Evolutionary conservation across 1,140 invertebrate species (phyloP).

Genomic region (Drosophila bocki): DNA sequence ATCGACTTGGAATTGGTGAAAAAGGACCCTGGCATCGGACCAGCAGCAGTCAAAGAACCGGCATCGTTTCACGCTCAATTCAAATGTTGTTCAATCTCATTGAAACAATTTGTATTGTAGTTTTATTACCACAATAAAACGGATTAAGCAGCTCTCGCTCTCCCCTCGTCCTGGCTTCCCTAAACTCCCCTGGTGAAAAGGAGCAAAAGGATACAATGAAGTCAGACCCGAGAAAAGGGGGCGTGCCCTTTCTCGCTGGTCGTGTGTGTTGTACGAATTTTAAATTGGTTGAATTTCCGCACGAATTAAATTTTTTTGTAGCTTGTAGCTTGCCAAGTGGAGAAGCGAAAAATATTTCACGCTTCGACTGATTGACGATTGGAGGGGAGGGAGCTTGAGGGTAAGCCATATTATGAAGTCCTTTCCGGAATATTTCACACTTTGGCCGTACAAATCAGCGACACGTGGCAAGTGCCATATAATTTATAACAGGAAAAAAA

Average conservation of each 20-base stretch:
- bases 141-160: conserved; percentile 67
- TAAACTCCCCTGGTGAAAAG: neutral
- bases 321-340: conserved; percentile 7
- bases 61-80: conserved; percentile 75
- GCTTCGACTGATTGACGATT: conserved; percentile 66
- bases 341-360: conserved; percentile 72
- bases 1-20: conserved; percentile 30
- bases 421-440: conserved; percentile 81
- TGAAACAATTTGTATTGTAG: conserved; percentile 84
- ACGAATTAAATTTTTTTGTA: conserved; percentile 75
- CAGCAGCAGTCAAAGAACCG: conserved; percentile 38
- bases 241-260: conserved; percentile 45
- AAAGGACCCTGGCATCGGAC: conserved; percentile 8
- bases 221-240: conserved; percentile 60
- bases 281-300: conserved; percentile 84
- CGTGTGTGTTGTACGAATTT: conserved; percentile 55
- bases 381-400: conserved; percentile 42
- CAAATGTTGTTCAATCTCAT: conserved; percentile 82
- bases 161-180: neutral
- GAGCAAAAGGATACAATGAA: conserved; percentile 43
- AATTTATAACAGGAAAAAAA: conserved; percentile 67
- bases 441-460: conserved; percentile 74
- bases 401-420: conserved; percentile 72
- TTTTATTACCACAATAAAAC: conserved; percentile 84
- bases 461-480: conserved; percentile 81